Evolutionary conservation across 2,113 vertebrate species (phyloP).

Genomic region (Camelus dromedarius): DNA sequence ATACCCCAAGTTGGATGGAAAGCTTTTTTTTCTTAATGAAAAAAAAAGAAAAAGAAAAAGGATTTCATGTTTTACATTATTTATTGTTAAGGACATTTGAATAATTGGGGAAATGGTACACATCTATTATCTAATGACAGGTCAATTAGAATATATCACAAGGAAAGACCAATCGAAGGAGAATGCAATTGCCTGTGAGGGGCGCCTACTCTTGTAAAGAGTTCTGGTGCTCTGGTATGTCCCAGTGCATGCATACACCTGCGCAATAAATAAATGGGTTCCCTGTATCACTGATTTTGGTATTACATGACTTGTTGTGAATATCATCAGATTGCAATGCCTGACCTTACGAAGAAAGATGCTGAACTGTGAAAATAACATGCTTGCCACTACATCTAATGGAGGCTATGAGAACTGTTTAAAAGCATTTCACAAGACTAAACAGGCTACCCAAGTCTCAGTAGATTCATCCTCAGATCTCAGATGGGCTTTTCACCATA

Average conservation of each 20-base stretch:
- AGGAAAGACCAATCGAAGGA: neutral
- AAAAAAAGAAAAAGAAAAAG: neutral
- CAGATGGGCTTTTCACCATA: neutral
- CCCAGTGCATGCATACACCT: neutral
- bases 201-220: neutral
- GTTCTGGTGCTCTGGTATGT: neutral
- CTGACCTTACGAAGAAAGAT: slow-evolving; percentile 64
- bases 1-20: neutral
- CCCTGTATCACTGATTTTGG: slow-evolving; percentile 60
- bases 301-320: slow-evolving; percentile 61
- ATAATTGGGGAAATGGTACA: neutral
- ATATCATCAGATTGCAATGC: slow-evolving; percentile 43
- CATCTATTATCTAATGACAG: neutral
- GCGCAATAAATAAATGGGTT: slow-evolving; percentile 31
- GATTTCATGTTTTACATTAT: neutral
- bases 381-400: slow-evolving; percentile 44
- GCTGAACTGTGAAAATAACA: slow-evolving; percentile 61
- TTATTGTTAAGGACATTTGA: slow-evolving; percentile 39
- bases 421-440: slow-evolving; percentile 5
- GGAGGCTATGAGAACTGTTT: slow-evolving; percentile 27
- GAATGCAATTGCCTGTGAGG: neutral
- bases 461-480: neutral
- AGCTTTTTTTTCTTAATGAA: neutral
- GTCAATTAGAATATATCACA: neutral
- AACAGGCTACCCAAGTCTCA: neutral